These are phyloP conservation scores for Tetragnatha versicolor DNA, from an alignment of 1,140 invertebrate genomes.

Conservation along the genomic window DNA sequence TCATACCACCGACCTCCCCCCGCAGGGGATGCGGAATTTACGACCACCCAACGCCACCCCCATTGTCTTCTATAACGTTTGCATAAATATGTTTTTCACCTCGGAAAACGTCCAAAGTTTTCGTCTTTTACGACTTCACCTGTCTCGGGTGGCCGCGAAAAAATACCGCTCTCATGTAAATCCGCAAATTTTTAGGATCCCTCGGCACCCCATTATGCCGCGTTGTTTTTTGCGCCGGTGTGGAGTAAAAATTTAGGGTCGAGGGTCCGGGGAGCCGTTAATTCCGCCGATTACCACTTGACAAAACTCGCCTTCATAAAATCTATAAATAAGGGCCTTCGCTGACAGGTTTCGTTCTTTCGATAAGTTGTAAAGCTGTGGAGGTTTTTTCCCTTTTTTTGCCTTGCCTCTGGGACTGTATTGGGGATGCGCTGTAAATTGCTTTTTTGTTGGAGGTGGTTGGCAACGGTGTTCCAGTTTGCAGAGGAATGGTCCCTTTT, in stretches of 20 bases:
- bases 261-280: constrained; percentile 25
- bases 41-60: too few species aligned
- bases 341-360: constrained; percentile 21
- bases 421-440: too few species aligned
- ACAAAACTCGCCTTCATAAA: constrained; percentile 41
- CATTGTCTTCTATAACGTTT: too few species aligned
- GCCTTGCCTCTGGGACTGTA: not conserved
- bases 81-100: too few species aligned
- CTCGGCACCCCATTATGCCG: constrained; percentile 38
- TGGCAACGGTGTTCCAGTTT: too few species aligned
- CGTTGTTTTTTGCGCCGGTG: not conserved
- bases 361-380: constrained; percentile 39
- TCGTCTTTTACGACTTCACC: too few species aligned
- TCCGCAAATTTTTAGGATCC: constrained; percentile 49
- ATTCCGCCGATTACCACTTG: constrained; percentile 32
- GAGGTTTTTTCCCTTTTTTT: too few species aligned
- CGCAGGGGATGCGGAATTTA: too few species aligned
- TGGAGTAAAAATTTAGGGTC: constrained; percentile 38
- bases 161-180: constrained; percentile 44
- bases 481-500: too few species aligned
- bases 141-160: not conserved
- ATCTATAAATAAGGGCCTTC: constrained; percentile 42
- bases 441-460: too few species aligned
- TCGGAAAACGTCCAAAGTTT: too few species aligned
- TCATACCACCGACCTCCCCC: too few species aligned